Conservation (phyloP, 2,797 vertebrate genomes). For the Sardinella longiceps region DNA sequence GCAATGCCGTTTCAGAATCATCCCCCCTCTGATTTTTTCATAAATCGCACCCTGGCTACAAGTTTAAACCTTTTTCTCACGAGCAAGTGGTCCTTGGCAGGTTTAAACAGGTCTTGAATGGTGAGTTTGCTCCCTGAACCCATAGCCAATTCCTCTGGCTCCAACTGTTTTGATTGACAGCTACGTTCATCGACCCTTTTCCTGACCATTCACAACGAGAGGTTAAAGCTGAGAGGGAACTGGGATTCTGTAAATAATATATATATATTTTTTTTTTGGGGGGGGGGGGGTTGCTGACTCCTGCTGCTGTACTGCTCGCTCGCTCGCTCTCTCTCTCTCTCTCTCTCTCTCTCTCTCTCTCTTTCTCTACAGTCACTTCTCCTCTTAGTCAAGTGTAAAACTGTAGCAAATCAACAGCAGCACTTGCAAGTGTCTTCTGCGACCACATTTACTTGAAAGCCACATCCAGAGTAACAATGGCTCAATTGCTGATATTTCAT, state of each 20-base stretch:
- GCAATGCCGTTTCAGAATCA: no score
- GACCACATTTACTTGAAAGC: neutral
- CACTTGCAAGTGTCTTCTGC: neutral
- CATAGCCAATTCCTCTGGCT: neutral
- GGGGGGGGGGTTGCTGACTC: no score
- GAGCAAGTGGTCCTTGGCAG: neutral
- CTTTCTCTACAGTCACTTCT: neutral
- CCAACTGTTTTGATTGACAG: neutral
- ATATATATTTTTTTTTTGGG: neutral
- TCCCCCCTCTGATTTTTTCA: no score
- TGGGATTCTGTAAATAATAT: neutral
- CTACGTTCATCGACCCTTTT: neutral
- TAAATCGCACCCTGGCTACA: no score
- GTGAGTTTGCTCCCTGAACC: neutral
- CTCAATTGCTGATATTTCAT: slow-evolving; percentile 16
- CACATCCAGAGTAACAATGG: neutral
- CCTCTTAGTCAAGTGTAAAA: neutral
- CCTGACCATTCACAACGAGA: neutral
- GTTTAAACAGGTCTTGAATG: neutral
- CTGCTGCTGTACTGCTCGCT: no score
- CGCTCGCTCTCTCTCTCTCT: neutral
- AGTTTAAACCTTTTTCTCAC: neutral
- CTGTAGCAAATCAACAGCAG: neutral
- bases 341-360: neutral
- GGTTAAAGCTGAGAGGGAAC: neutral